phyloP scores from a whole-genome alignment of 2,797 vertebrate species.

The Clarias laeviceps region DNA sequence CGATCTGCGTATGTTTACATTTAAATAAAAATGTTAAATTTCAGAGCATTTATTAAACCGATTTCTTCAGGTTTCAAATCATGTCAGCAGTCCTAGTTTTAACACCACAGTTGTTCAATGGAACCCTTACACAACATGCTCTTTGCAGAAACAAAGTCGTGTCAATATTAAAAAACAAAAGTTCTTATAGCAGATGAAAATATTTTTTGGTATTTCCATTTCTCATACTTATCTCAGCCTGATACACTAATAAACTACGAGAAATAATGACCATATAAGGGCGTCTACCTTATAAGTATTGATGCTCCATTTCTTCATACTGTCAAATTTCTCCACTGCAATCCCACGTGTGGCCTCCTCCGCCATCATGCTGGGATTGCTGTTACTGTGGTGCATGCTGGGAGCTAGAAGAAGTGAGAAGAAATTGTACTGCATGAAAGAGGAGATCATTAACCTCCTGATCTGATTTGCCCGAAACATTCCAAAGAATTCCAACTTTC shows the following conservation, averaged over 20 bases:
- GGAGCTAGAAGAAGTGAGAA: constrained; percentile 70
- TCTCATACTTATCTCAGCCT: not conserved
- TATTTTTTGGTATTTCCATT: not conserved
- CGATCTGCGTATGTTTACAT: not conserved
- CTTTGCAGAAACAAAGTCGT: not conserved
- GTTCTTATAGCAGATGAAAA: no score
- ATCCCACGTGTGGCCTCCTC: constrained; percentile 90
- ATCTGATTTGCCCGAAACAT: not conserved
- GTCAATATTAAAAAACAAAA: not conserved
- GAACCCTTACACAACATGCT: not conserved
- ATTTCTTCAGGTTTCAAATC: not conserved
- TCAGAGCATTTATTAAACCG: not conserved
- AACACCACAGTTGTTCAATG: not conserved
- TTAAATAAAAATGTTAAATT: not conserved
- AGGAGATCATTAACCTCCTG: not conserved
- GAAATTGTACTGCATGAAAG: not conserved
- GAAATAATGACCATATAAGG: not conserved
- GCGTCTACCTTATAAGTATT: constrained; percentile 92
- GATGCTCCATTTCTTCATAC: constrained; percentile 96
- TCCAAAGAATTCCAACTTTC: not conserved
- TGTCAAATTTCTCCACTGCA: constrained; percentile 94
- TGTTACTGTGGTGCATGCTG: constrained; percentile 77
- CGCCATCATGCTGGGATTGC: constrained; percentile 65
- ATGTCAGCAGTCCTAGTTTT: not conserved
- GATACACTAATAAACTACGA: not conserved